Evolutionary conservation across 2,888 invertebrate genomes (phyloP).

Genomic region (Nemoura dubitans): DNA sequence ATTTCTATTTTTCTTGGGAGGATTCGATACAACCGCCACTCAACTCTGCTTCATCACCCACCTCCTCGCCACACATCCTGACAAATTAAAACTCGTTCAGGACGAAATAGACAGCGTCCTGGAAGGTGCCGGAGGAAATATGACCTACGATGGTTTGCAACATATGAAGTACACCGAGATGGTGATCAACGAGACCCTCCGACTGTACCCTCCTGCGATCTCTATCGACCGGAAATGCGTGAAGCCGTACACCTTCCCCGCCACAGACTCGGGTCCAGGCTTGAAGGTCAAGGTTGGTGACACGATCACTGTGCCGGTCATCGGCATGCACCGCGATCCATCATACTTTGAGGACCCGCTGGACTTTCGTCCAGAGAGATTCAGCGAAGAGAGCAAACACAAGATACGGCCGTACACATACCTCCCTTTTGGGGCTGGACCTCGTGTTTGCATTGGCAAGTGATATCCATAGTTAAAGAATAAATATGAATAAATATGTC

Average conservation of each 20-base stretch:
- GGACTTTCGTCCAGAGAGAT: background rate
- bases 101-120: constrained; percentile 53
- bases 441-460: background rate
- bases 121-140: constrained; percentile 48
- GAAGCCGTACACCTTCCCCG: constrained; percentile 15
- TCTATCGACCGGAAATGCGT: background rate
- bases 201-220: background rate
- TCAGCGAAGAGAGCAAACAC: background rate
- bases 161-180: background rate
- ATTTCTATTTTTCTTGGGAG: constrained; percentile 55
- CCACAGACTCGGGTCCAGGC: background rate
- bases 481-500: too few species aligned
- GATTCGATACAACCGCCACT: constrained; percentile 55
- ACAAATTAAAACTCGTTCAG: constrained; percentile 48
- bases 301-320: background rate
- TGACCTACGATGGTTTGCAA: constrained; percentile 53
- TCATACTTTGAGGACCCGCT: background rate
- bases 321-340: background rate
- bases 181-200: background rate
- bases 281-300: background rate
- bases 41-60: constrained; percentile 53
- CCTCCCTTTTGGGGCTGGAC: background rate
- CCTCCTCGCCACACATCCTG: constrained; percentile 53
- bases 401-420: background rate
- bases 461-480: too few species aligned